Evolutionary conservation across 2,888 invertebrate genomes (phyloP).

Genomic region (Xestia xanthographa): DNA sequence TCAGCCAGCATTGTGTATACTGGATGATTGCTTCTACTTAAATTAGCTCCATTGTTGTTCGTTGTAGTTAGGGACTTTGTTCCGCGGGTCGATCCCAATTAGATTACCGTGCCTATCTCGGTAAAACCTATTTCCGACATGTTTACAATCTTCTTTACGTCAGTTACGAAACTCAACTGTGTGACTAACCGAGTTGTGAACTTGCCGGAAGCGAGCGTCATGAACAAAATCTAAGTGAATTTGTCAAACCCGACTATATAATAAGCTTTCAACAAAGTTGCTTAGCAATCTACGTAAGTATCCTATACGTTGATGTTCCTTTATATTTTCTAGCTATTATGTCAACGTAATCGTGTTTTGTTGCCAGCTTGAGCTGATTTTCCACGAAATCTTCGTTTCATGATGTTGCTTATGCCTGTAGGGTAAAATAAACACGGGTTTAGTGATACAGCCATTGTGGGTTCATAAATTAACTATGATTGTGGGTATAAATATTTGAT

Average conservation of each 20-base stretch:
- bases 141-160: slow-evolving; percentile 76
- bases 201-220: slow-evolving; percentile 81
- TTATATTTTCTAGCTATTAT: slow-evolving; percentile 36
- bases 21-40: slow-evolving; percentile 38
- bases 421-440: not conserved
- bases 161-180: slow-evolving; percentile 71
- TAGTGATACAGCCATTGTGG: not conserved
- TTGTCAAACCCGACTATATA: slow-evolving; percentile 86
- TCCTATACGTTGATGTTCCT: slow-evolving; percentile 30
- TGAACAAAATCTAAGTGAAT: slow-evolving; percentile 88
- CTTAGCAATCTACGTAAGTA: slow-evolving; percentile 75
- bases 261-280: slow-evolving; percentile 84
- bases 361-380: slow-evolving; percentile 13
- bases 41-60: slow-evolving; percentile 52
- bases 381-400: slow-evolving; percentile 8
- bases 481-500: not conserved
- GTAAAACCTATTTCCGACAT: slow-evolving; percentile 75
- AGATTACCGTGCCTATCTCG: slow-evolving; percentile 66
- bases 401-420: too few relatives aligned
- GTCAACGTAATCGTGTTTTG: slow-evolving; percentile 32
- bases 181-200: slow-evolving; percentile 82
- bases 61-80: slow-evolving; percentile 56
- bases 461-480: not conserved
- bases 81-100: slow-evolving; percentile 59
- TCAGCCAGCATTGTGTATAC: slow-evolving; percentile 25